Conservation (phyloP, 2,888 invertebrate genomes). For the Ophion slaviceki region DNA sequence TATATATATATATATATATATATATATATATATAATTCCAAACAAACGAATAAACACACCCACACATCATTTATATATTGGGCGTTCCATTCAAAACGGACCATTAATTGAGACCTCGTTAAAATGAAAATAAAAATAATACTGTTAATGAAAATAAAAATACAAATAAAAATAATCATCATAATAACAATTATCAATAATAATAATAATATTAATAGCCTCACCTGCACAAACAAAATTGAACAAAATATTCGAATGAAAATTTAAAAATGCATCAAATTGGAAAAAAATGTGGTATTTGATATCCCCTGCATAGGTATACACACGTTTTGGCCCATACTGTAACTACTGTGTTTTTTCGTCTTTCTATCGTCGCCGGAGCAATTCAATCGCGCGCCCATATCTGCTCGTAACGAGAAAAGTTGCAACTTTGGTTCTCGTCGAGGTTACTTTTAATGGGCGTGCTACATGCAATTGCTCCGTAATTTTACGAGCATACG, state of each 20-base stretch:
- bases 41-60: too few species aligned
- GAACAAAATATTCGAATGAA: neutral
- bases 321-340: neutral
- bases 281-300: neutral
- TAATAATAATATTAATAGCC: too few species aligned
- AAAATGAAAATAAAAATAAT: neutral
- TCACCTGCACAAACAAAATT: neutral
- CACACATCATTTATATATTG: neutral
- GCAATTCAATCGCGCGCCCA: neutral
- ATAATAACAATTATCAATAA: neutral
- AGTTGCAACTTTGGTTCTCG: constrained; percentile 42
- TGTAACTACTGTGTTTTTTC: neutral
- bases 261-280: neutral
- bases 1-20: neutral
- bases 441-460: constrained; percentile 51
- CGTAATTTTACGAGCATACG: constrained; percentile 22
- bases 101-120: neutral
- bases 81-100: neutral
- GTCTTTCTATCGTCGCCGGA: neutral
- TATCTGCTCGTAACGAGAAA: constrained; percentile 51
- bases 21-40: too few species aligned
- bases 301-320: neutral
- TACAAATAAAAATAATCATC: too few species aligned
- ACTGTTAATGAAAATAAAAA: neutral
- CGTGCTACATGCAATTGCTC: constrained; percentile 35